Conservation (phyloP, 2,888 invertebrate genomes). For the Rhamphomyia laevipes region DNA sequence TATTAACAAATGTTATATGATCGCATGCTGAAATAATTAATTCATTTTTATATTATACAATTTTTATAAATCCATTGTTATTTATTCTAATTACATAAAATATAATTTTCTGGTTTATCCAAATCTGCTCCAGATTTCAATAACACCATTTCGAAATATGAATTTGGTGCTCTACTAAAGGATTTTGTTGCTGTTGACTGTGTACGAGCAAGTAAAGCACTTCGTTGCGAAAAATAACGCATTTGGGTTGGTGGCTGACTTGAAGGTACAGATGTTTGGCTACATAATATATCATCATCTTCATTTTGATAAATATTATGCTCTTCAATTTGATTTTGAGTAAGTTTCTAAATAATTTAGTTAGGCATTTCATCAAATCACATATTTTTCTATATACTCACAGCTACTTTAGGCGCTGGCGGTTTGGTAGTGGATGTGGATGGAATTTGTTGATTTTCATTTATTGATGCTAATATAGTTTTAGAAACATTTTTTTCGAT, state of each 20-base stretch:
- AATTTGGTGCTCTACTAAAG: slow-evolving; percentile 24
- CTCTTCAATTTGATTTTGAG: background rate
- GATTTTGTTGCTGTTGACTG: slow-evolving; percentile 24
- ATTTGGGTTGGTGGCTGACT: slow-evolving; percentile 35
- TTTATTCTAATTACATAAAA: slow-evolving; percentile 22
- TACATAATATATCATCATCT: background rate
- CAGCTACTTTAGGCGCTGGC: too few relatives aligned
- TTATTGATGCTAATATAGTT: too few relatives aligned
- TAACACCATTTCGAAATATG: slow-evolving; percentile 32
- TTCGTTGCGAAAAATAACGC: slow-evolving; percentile 32
- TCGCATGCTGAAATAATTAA: slow-evolving; percentile 29
- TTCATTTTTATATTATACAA: background rate
- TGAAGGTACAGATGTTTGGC: slow-evolving; percentile 21
- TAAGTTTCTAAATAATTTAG: background rate
- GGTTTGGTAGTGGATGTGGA: too few relatives aligned
- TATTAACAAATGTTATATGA: slow-evolving; percentile 40
- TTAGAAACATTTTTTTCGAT: too few relatives aligned
- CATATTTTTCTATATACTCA: too few relatives aligned
- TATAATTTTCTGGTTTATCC: slow-evolving; percentile 27
- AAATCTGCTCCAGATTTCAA: slow-evolving; percentile 30
- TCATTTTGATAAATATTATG: background rate
- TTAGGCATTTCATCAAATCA: too few relatives aligned
- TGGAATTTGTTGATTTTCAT: too few relatives aligned
- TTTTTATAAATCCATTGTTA: background rate
- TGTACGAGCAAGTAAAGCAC: slow-evolving; percentile 25